Percentiles rank a stretch among this genome's conserved stretches.
Conservation (phyloP, 2,797 vertebrate genomes). For the Alectoris magna region DNA sequence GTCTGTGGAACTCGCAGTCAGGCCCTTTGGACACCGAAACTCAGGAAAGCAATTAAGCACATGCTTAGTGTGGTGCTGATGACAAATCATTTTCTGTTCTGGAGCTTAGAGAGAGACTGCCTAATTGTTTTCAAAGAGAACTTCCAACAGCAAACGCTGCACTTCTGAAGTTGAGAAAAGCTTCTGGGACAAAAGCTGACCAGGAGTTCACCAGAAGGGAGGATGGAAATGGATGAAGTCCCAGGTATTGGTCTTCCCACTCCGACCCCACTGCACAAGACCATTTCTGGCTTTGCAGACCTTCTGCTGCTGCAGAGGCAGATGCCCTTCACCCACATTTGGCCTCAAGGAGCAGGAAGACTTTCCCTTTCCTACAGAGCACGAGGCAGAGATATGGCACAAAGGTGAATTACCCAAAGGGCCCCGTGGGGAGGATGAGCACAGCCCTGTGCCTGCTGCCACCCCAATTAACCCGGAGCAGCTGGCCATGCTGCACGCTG, state of each 20-base stretch:
- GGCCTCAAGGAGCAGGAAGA: accelerated
- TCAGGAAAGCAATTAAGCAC: neutral
- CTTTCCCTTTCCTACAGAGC: neutral
- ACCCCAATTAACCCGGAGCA: neutral
- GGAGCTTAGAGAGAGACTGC: neutral
- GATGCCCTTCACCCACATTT: neutral
- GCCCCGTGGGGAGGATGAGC: neutral
- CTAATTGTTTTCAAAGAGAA: neutral
- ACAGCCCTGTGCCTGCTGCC: too few relatives aligned
- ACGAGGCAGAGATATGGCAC: accelerated
- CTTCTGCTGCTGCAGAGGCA: neutral
- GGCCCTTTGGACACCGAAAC: neutral
- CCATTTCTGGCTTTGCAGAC: neutral
- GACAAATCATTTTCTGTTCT: neutral
- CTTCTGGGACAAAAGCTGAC: accelerated
- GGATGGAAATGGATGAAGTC: neutral
- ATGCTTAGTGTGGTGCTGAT: neutral
- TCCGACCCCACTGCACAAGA: neutral
- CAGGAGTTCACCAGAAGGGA: neutral
- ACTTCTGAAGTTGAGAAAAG: neutral
- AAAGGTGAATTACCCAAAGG: neutral
- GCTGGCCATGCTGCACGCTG: neutral
- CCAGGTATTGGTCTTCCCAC: neutral
- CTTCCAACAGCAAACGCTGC: neutral
- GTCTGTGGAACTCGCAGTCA: neutral